A percentile compares a stretch with the other conserved stretches of the same genome.
phyloP scores from a whole-genome alignment of 2,113 vertebrate species.

The Toxostoma redivivum region DNA sequence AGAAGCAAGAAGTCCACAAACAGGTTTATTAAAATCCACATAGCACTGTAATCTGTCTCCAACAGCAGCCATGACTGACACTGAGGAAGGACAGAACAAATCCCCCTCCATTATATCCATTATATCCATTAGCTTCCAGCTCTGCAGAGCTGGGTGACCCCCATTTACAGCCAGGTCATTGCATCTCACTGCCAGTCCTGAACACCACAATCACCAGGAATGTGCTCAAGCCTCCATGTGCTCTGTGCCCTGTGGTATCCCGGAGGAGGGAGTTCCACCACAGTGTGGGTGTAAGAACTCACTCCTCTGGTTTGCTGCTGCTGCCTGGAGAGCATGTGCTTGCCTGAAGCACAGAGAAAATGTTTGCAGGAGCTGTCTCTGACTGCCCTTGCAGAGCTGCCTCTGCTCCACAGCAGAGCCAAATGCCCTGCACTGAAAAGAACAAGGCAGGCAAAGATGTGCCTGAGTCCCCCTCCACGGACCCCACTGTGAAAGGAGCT shows the following conservation, averaged over 20 bases:
- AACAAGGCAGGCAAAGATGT: neutral
- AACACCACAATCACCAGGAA: neutral
- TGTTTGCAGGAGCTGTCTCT: neutral
- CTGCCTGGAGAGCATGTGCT: neutral
- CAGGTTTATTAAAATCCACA: neutral
- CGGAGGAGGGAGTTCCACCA: neutral
- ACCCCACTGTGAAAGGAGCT: neutral
- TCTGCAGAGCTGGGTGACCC: neutral
- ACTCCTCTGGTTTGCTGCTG: neutral
- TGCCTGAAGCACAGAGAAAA: neutral
- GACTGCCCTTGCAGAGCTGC: neutral
- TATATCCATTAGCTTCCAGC: neutral
- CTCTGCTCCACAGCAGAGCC: neutral
- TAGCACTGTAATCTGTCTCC: neutral
- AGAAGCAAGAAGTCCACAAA: neutral
- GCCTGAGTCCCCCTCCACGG: neutral
- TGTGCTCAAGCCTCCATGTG: neutral
- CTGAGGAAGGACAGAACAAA: neutral
- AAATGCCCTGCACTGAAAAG: neutral
- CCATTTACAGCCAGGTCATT: neutral
- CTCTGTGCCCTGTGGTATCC: neutral
- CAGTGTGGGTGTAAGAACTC: accelerated
- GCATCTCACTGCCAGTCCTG: neutral
- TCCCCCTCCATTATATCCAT: neutral
- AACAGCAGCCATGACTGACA: neutral